Evolutionary conservation across 2,113 vertebrate species (phyloP).

Genomic region (Dasyprocta punctata): DNA sequence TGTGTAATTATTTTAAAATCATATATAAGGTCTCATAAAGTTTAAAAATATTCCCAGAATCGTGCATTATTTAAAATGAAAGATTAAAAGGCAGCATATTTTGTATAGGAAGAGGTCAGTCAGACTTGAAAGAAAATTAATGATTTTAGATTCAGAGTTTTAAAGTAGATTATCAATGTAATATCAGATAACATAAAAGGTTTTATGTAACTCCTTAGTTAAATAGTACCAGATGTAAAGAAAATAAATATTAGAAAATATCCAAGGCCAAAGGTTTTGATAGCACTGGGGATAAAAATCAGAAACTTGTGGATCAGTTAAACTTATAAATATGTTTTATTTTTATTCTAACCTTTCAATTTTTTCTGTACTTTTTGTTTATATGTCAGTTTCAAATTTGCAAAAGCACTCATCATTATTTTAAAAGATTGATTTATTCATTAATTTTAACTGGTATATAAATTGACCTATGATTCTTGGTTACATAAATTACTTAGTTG

Average conservation of each 20-base stretch:
- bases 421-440: not conserved
- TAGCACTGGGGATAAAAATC: not conserved
- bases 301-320: not conserved
- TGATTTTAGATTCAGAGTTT: not conserved
- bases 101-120: not conserved
- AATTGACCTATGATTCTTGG: not conserved
- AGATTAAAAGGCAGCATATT: not conserved
- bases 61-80: not conserved
- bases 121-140: not conserved
- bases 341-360: not conserved
- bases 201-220: not conserved
- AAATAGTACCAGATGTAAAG: not conserved
- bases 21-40: not conserved
- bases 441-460: not conserved
- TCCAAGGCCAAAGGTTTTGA: not conserved
- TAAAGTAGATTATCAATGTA: not conserved
- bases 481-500: not conserved
- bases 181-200: not conserved
- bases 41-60: not conserved
- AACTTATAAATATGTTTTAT: not conserved
- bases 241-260: not conserved
- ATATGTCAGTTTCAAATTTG: accelerated
- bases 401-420: accelerated
- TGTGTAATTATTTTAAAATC: not conserved
- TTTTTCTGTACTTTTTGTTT: not conserved